Conservation (phyloP, 2,113 vertebrate species). For the Spea multiplicata region DNA sequence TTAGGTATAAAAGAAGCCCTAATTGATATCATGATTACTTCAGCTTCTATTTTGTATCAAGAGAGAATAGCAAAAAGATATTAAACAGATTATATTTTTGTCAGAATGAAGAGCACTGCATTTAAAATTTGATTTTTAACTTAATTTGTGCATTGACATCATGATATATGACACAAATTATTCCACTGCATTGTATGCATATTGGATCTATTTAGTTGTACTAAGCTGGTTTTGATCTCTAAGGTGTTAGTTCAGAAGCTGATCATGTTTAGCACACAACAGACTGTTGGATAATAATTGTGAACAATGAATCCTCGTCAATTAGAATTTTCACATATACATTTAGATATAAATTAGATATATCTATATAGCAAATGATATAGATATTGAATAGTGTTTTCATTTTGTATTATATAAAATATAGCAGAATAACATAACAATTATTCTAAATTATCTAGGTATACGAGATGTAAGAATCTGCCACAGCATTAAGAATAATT, state of each 20-base stretch:
- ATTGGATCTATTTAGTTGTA: constrained; percentile 3
- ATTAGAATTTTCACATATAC: too few relatives aligned
- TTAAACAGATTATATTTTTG: constrained; percentile 62
- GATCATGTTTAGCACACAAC: too few relatives aligned
- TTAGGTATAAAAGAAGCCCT: constrained; percentile 57
- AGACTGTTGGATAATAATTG: too few relatives aligned
- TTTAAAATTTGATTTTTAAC: constrained; percentile 52
- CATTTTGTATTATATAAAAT: too few relatives aligned
- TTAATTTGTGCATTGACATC: constrained; percentile 49
- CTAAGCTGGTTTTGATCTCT: constrained; percentile 16
- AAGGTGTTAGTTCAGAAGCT: not conserved
- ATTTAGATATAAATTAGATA: too few relatives aligned
- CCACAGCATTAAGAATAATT: too few relatives aligned
- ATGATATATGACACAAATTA: not conserved
- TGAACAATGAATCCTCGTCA: too few relatives aligned
- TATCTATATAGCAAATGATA: too few relatives aligned
- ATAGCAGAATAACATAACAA: too few relatives aligned
- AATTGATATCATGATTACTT: constrained; percentile 68
- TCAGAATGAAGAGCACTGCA: constrained; percentile 54
- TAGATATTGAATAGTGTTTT: too few relatives aligned
- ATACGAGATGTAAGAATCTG: too few relatives aligned
- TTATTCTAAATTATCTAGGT: too few relatives aligned
- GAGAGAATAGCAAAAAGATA: constrained; percentile 60
- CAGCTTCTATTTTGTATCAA: constrained; percentile 61
- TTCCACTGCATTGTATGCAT: constrained; percentile 12